Conservation (phyloP, 1,140 invertebrate genomes). For the Drosophila lacertosa region DNA sequence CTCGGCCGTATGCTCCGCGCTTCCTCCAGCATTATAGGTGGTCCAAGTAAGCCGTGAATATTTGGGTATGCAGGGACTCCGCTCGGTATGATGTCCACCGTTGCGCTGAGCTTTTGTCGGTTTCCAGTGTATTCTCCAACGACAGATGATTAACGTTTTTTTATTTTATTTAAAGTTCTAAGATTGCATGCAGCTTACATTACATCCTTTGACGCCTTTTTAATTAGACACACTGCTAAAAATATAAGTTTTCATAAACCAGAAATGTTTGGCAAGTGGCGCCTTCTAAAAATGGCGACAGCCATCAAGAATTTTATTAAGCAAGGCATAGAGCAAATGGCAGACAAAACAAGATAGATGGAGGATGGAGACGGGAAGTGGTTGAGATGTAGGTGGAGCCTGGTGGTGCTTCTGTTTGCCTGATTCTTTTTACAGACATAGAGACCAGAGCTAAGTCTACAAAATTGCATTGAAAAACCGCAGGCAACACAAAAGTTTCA, state of each 20-base stretch:
- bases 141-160: background rate
- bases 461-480: conserved; percentile 67
- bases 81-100: no score
- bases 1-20: no score
- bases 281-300: conserved; percentile 13
- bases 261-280: conserved; percentile 24
- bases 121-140: no score
- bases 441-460: conserved; percentile 51
- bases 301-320: conserved; percentile 42
- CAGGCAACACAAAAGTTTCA: conserved; percentile 64
- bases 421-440: conserved; percentile 6
- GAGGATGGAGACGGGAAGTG: background rate
- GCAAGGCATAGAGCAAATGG: conserved; percentile 16
- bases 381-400: conserved; percentile 1
- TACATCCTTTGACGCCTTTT: conserved; percentile 11
- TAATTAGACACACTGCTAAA: conserved; percentile 39
- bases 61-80: no score
- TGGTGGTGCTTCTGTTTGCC: conserved; percentile 1
- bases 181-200: background rate
- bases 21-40: no score
- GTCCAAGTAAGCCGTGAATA: no score
- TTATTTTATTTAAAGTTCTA: conserved; percentile 18
- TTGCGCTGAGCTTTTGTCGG: no score
- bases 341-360: conserved; percentile 29
- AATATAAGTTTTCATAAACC: conserved; percentile 46